Base-by-base conservation (phyloP, 2,888 invertebrate genomes). In the Thymelicus sylvestris region DNA sequence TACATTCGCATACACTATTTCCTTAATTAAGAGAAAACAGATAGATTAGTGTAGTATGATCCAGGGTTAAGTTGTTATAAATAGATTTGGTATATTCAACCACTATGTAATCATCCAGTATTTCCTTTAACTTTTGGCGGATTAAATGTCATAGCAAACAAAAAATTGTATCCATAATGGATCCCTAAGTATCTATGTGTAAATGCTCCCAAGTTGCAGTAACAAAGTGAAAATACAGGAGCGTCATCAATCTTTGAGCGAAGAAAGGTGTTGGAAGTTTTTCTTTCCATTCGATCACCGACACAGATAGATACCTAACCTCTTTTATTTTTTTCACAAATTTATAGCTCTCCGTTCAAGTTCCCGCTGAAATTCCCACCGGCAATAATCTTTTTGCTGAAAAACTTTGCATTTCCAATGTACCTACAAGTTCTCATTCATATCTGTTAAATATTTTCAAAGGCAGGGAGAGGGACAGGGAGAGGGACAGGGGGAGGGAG, bases 361-460 rank as follows among this genome's bases (percentile, higher is more conserved):
- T 60, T 60, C 19, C 48, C 60, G 44, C 44, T n/a, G 48, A 66
- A 57, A 70, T 70, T 70, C 31, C 60, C 52, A 59, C 65, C 15
- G 44, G 31, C 50, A 66, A 70, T 66, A 70, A 61, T 66, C 44
- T 57, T 61, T 66, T 66, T 60, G 13, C 55, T 68, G 55, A 13
- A 63, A 52, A 31, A 63, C 52, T 67, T 44, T 41, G 44, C 19
- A 13, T 31, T n/a, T 24, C 39, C 24, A 39, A 10, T 39, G 7
- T 59, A 57, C n/a, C n/a, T n/a, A n/a, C 41, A 47, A 10, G 12
- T 15, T 52, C n/a, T 52, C 89, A 88, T 12, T 44, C 10, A 12
- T 3, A 12, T 8, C 44, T 6, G 41, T 41, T 31, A 31, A 31
- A 31, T 5, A 31, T 31, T 31, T 31, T 31, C 5, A 19, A 19